Conservation (phyloP, 2,888 invertebrate species). For the Torymus tubicola region DNA sequence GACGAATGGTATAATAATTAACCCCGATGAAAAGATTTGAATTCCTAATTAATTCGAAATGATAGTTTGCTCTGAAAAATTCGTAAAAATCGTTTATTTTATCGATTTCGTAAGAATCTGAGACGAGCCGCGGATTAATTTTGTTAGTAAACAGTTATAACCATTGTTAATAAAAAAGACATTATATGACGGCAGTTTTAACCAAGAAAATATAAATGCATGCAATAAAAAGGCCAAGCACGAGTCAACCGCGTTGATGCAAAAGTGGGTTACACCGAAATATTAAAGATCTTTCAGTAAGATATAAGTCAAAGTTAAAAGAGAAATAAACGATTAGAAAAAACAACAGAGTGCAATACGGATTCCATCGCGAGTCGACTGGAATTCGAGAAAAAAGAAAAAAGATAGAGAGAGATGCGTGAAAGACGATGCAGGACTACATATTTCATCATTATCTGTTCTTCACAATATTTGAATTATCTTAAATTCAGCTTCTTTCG, state of each 20-base stretch:
- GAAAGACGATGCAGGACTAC: slow-evolving; percentile 56
- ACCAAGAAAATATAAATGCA: slow-evolving; percentile 60
- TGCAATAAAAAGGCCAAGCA: slow-evolving; percentile 73
- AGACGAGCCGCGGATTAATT: not conserved
- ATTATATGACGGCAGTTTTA: not conserved
- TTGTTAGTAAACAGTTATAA: not conserved
- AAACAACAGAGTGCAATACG: slow-evolving; percentile 23
- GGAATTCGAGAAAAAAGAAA: slow-evolving; percentile 43
- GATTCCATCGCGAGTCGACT: slow-evolving; percentile 7
- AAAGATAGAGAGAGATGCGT: slow-evolving; percentile 45
- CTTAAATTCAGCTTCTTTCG: not conserved
- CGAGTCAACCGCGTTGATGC: slow-evolving; percentile 59
- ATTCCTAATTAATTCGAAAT: too few species aligned
- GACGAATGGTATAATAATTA: too few species aligned
- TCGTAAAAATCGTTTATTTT: too few species aligned
- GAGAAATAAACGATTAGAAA: not conserved
- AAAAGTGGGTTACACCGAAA: slow-evolving; percentile 37
- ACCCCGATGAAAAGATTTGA: too few species aligned
- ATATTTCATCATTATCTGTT: not conserved
- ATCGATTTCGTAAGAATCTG: slow-evolving; percentile 9
- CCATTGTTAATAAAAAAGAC: not conserved
- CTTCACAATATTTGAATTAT: slow-evolving; percentile 3
- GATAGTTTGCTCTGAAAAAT: too few species aligned
- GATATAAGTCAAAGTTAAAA: not conserved
- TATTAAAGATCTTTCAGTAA: not conserved